Evolutionary conservation across 2,113 vertebrate species (phyloP), one percentile per base, ranked within the genome.

Genomic region (Bufo bufo): DNA sequence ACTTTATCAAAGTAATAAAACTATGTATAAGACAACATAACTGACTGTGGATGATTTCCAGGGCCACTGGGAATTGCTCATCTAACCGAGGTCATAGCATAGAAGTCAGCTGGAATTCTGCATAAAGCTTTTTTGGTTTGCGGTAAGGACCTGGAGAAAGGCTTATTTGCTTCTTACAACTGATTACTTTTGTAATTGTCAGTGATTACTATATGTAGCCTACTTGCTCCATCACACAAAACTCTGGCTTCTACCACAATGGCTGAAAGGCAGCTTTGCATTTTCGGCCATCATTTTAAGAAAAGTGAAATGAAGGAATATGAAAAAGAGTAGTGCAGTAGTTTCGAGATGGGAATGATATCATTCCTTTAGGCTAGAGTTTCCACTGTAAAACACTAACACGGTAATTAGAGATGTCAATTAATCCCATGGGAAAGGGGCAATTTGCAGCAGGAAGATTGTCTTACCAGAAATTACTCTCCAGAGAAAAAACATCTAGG

Each of bases 361-460:
- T 79, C 58, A 79, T 79, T 63, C 61, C 59, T 79, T 8, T 19
- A 50, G 61, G 85, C 85, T 43, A 69, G n/a, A 86, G 59, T 59
- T 52, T 77, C 56, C 54, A 78, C 58, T 86, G 75, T 49, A 69
- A 86, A 86, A 65, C 61, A 65, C 75, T 79, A 86, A 69, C 56
- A 86, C 65, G 77, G 85, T 69, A 86, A 86, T 86, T 86, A 80
- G 85, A 80, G 49, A 69, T 79, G 77, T n/a, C 59, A 80, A 80
- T 69, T 79, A 20, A 49, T 79, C 77, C 77, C 85, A 52, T 12
- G 33, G 16, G 85, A 56, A 54, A 66, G 85, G 61, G 45, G 77
- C 59, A 63, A 86, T 86, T 80, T 79, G 75, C 75, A 79, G 49
- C 47, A 66, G 77, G 75, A 86, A 86, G 75, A 66, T 77, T 86